phyloP scores from a whole-genome alignment of 2,888 invertebrate species.

The Lepidocyrtoides sp. region DNA sequence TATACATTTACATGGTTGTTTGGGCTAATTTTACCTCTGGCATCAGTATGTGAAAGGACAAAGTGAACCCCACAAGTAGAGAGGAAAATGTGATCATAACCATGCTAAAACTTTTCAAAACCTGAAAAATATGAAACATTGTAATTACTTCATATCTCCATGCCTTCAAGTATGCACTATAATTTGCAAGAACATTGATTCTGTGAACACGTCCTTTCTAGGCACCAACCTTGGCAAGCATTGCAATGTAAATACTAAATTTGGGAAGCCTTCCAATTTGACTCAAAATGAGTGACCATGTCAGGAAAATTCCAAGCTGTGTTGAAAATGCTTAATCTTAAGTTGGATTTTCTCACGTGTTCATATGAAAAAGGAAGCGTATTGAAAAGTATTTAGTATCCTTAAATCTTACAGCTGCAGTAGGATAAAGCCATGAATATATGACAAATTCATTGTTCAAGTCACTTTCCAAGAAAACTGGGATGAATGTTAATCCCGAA shows the following conservation, averaged over 20 bases:
- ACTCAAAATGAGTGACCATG: conserved; percentile 79
- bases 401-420: conserved; percentile 79
- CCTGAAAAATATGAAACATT: conserved; percentile 47
- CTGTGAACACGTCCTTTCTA: neutral
- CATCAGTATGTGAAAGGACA: conserved; percentile 81
- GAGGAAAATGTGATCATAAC: conserved; percentile 81
- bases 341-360: too few relatives aligned
- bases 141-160: too few relatives aligned
- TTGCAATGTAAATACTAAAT: conserved; percentile 80
- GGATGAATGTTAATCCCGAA: conserved; percentile 62
- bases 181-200: neutral
- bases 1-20: neutral
- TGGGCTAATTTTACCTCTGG: conserved; percentile 61
- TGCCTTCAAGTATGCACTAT: too few relatives aligned
- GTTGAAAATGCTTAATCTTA: too few relatives aligned
- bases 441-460: conserved; percentile 32
- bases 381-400: neutral
- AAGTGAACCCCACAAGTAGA: conserved; percentile 75
- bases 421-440: conserved; percentile 80
- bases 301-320: conserved; percentile 80
- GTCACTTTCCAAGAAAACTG: conserved; percentile 50
- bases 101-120: conserved; percentile 75
- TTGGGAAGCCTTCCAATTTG: conserved; percentile 79
- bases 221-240: conserved; percentile 69
- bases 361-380: neutral